Conservation (phyloP, 1,140 invertebrate genomes). For the Hestina assimilis region DNA sequence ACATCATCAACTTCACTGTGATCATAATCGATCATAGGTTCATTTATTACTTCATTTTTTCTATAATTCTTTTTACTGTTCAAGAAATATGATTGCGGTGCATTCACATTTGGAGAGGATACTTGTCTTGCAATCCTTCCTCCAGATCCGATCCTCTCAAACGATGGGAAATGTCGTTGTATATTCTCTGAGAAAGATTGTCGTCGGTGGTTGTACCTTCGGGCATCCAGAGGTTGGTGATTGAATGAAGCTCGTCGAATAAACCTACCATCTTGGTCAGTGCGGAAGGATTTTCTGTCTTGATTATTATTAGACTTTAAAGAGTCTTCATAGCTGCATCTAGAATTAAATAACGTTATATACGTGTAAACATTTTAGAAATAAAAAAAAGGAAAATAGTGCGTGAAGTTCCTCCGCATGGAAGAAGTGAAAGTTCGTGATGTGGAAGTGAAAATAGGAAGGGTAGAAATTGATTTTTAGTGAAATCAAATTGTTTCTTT, state of each 20-base stretch:
- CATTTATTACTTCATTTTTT: slow-evolving; percentile 61
- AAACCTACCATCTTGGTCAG: slow-evolving; percentile 42
- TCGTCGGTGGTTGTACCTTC: slow-evolving; percentile 47
- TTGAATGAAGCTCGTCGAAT: slow-evolving; percentile 58
- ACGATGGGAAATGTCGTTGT: slow-evolving; percentile 60
- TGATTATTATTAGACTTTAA: slow-evolving; percentile 77
- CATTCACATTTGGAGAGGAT: slow-evolving; percentile 61
- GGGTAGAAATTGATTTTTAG: too few relatives aligned
- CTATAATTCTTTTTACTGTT: slow-evolving; percentile 50
- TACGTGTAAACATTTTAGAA: too few relatives aligned
- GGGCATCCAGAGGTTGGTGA: slow-evolving; percentile 47
- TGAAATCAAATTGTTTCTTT: too few relatives aligned
- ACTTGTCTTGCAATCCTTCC: slow-evolving; percentile 50
- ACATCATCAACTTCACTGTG: slow-evolving; percentile 73
- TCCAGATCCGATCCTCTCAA: slow-evolving; percentile 46
- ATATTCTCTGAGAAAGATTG: slow-evolving; percentile 71
- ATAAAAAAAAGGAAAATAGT: too few relatives aligned
- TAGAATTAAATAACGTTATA: slow-evolving; percentile 45
- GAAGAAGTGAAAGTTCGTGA: too few relatives aligned
- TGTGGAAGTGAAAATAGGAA: too few relatives aligned
- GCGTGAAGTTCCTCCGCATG: too few relatives aligned
- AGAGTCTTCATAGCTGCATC: slow-evolving; percentile 83
- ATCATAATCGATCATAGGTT: slow-evolving; percentile 75
- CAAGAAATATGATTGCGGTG: slow-evolving; percentile 50
- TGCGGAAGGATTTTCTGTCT: slow-evolving; percentile 45